Conservation (phyloP, 2,113 vertebrate genomes). For the Poeciliopsis prolifica region DNA sequence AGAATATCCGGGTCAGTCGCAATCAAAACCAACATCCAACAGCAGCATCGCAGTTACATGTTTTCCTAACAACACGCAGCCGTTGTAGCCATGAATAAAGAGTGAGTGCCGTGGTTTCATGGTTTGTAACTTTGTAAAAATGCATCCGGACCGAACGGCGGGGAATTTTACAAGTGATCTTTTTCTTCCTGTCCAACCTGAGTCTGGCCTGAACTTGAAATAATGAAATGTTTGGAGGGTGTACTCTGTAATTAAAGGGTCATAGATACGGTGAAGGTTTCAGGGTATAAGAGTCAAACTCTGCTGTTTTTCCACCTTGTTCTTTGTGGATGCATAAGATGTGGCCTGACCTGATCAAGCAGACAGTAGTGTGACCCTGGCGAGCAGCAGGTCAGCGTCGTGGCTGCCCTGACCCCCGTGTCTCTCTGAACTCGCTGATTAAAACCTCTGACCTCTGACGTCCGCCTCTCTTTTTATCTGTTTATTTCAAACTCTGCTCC, state of each 20-base stretch:
- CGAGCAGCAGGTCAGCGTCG: conserved; percentile 29
- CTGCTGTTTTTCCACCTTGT: background rate
- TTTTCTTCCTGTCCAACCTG: conserved; percentile 10
- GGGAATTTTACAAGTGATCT: background rate
- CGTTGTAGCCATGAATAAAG: background rate
- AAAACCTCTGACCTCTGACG: conserved; percentile 59
- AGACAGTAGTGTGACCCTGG: conserved; percentile 62
- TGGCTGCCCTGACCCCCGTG: conserved; percentile 19
- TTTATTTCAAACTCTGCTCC: conserved; percentile 64
- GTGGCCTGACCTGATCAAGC: conserved; percentile 52
- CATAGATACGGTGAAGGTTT: conserved; percentile 33
- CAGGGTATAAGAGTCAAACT: conserved; percentile 23
- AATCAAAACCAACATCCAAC: no score
- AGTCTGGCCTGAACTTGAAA: conserved; percentile 3
- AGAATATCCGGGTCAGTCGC: background rate
- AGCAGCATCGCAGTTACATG: no score
- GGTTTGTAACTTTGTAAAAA: background rate
- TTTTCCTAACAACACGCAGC: no score
- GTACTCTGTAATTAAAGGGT: conserved; percentile 31
- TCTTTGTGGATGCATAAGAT: conserved; percentile 52
- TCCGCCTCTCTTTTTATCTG: conserved; percentile 66
- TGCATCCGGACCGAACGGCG: background rate
- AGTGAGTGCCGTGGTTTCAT: background rate
- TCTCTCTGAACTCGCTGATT: conserved; percentile 58
- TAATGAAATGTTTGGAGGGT: conserved; percentile 30